Conservation (phyloP, 35 echinoderm and acorn worm species). For the Apostichopus californicus region DNA sequence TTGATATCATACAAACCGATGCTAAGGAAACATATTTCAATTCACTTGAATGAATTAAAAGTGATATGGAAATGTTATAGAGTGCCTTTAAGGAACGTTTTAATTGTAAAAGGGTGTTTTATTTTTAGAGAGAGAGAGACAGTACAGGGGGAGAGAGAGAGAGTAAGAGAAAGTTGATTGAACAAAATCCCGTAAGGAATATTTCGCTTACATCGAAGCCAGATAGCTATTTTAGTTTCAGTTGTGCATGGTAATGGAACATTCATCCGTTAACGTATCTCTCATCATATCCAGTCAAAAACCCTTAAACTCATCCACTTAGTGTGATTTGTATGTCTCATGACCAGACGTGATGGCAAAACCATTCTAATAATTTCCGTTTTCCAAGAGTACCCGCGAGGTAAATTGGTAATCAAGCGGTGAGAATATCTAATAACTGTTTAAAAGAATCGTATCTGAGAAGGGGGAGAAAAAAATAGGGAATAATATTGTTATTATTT, state of each 20-base stretch:
- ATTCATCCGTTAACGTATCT: neutral
- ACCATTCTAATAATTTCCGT: slow-evolving; percentile 39
- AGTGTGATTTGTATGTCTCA: slow-evolving; percentile 32
- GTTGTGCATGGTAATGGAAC: neutral
- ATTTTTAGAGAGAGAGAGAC: too few relatives aligned
- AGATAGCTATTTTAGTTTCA: neutral
- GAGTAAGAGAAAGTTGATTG: neutral
- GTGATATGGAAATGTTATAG: too few relatives aligned
- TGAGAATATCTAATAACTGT: slow-evolving; percentile 5
- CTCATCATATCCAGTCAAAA: neutral
- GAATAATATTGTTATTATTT: slow-evolving; percentile 25
- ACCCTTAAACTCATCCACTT: neutral
- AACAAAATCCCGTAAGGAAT: neutral
- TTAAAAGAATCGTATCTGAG: slow-evolving; percentile 24
- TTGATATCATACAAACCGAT: too few relatives aligned
- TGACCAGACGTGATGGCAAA: slow-evolving; percentile 18
- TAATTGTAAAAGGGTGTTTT: neutral
- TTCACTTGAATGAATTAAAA: too few relatives aligned
- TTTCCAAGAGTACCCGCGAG: slow-evolving; percentile 6
- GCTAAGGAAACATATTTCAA: too few relatives aligned
- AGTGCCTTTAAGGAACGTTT: neutral
- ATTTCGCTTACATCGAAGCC: neutral
- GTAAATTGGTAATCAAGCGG: slow-evolving; percentile 37
- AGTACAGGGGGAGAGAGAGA: too few relatives aligned
- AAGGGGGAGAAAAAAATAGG: neutral